phyloP scores from a whole-genome alignment of 2,113 vertebrate genomes.

The Chlamydotis undulata region DNA sequence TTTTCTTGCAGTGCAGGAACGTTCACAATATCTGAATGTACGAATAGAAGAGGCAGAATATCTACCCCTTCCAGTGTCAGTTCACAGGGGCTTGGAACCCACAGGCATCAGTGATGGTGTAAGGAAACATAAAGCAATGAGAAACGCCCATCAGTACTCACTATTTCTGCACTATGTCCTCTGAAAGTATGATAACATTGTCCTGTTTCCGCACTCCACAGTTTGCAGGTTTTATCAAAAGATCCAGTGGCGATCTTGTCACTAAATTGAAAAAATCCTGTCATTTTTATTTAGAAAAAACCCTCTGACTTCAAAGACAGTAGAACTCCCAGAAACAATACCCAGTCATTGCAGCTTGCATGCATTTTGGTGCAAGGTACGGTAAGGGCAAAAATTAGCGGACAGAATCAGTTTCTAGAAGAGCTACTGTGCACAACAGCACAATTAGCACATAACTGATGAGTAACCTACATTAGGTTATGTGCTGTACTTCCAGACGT shows the following conservation, averaged over 20 bases:
- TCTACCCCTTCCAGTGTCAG: background rate
- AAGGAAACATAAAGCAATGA: background rate
- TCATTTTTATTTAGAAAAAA: background rate
- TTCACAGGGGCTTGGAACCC: background rate
- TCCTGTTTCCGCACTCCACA: conserved; percentile 92
- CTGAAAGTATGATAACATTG: conserved; percentile 90
- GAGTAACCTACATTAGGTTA: background rate
- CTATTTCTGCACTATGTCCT: conserved; percentile 92
- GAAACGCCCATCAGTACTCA: conserved; percentile 71
- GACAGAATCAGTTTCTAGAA: background rate
- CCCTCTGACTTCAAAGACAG: background rate
- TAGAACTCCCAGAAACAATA: background rate
- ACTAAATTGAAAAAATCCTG: conserved; percentile 67
- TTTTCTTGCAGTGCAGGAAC: background rate
- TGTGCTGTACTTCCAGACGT: background rate
- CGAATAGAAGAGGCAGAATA: background rate
- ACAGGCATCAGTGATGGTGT: background rate
- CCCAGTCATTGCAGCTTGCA: background rate
- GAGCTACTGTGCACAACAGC: background rate
- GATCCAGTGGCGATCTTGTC: conserved; percentile 97
- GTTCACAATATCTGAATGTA: background rate
- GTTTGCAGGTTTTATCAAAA: conserved; percentile 94
- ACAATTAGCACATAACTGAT: background rate
- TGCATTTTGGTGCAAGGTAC: background rate
- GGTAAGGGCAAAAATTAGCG: background rate